Base-by-base conservation (phyloP, 2,797 vertebrate species). In the Bovichtus diacanthus region DNA sequence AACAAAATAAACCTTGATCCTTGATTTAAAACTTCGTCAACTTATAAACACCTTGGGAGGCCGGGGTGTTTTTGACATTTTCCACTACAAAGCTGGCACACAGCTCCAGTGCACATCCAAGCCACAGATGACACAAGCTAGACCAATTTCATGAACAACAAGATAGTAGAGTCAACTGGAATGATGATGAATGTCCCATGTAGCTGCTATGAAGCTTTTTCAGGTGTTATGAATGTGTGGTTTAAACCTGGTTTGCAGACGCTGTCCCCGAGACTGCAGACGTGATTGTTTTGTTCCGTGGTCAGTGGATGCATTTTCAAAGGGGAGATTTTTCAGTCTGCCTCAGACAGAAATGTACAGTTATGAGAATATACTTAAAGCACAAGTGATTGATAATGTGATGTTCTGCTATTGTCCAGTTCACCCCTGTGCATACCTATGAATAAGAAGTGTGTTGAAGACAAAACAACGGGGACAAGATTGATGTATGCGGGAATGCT, bases 311-410 rank as follows among this genome's bases (percentile, higher is more conserved):
- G 69, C 70, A 72, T 74, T 80, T 82, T 64, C 10, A 54, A 77
- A 67, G 66, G 46, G 81, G 36, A 39, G 71, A n/a, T 81, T 86
- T 74, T 70, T 68, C 36, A 49, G 79, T 78, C 70, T 75, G 75
- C 69, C 56, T 58, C 18, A n/a, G 50, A 74, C 55, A 61, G 39
- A 87, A 25, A 50, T 67, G 73, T 59, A 67, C 50, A 62, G 41
- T 64, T 58, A 81, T 2, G 41, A 81, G 78, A 80, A 83, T 72
- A 72, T 71, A 80, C 55, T 65, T 85, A 88, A 87, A 89, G 89
- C 93, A 90, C 88, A 91, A 90, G 81, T 87, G 80, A 86, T 81
- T 84, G 68, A 81, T 88, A 39, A 71, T 75, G 87, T 90, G 84
- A 87, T 85, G 85, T 92, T 80, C 84, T 80, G 76, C 84, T 90